Percentiles rank a stretch among this genome's conserved stretches.
These are phyloP conservation scores for Clarias fuscus DNA, from an alignment of 2,797 vertebrate genomes.

Conservation along the genomic window DNA sequence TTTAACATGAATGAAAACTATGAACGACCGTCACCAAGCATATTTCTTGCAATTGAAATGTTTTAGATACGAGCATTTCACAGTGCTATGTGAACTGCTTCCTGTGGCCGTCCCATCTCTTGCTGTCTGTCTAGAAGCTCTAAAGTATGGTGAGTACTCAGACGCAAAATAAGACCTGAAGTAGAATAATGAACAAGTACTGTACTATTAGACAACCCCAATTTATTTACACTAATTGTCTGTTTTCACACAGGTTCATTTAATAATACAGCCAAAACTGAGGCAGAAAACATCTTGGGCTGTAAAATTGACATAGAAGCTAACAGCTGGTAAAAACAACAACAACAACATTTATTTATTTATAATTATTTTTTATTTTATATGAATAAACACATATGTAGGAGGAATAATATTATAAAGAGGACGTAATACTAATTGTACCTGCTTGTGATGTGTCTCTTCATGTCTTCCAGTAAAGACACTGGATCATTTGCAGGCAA, in stretches of 20 bases:
- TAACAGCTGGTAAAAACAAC: slow-evolving; percentile 64
- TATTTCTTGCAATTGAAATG: not conserved
- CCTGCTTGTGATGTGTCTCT: not conserved
- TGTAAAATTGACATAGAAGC: slow-evolving; percentile 68
- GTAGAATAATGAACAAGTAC: not conserved
- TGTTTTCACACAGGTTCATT: slow-evolving; percentile 65
- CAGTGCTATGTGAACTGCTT: slow-evolving; percentile 75
- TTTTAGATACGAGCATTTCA: slow-evolving; percentile 75
- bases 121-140: slow-evolving; percentile 72
- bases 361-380: not conserved
- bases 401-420: not conserved
- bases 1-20: not conserved
- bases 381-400: not conserved
- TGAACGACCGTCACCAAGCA: not conserved
- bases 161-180: not conserved
- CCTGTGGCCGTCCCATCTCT: slow-evolving; percentile 75
- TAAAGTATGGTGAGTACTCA: slow-evolving; percentile 70
- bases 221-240: not conserved
- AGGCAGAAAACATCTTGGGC: slow-evolving; percentile 65
- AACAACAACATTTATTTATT: too few relatives aligned
- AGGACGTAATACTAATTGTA: not conserved
- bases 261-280: slow-evolving; percentile 58
- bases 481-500: slow-evolving; percentile 66
- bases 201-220: not conserved
- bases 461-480: slow-evolving; percentile 64